Evolutionary conservation across 1,140 invertebrate genomes (phyloP), one percentile per base, ranked within the genome.

Genomic region (Lasaia peninsularis): DNA sequence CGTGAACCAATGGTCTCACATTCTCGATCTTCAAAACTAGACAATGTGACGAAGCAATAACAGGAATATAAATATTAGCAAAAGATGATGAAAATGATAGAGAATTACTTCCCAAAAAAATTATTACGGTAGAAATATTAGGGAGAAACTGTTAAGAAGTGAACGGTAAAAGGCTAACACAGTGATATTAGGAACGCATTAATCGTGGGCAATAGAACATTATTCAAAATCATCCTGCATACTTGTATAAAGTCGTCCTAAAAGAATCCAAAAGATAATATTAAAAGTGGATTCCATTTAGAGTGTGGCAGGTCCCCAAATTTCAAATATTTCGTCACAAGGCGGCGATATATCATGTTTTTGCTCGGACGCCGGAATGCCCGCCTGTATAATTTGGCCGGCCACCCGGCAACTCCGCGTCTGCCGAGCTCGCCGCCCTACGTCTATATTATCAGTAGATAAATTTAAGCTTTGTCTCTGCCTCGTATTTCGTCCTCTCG

Each of bases 361-460:
- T 86, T 86, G 84, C 80, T 64, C 59, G 75, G 68, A 51, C 78
- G 65, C 66, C 74, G 84, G 84, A 80, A 84, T 84, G 84, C 73
- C 76, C 78, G 77, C 77, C 77, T 75, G 82, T 87, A 85, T 87
- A 87, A 87, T 87, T 84, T 82, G 83, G 78, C 75, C 71, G 80
- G 83, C 82, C 81, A 87, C 82, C 80, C 80, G 82, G 81, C 74
- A 78, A 79, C 82, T 67, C 53, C 61, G 62, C 71, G 80, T 85
- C 81, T 84, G 74, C 74, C 81, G 77, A 67, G 73, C 73, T 64
- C 74, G 69, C 75, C 78, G 72, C 74, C 80, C 80, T 86, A 86
- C 85, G 83, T 88, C 85, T 88, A 88, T 86, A 88, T 88, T 88
- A 88, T 88, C 85, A 85, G 81, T 88, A 86, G 85, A 88, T 88